Evolutionary conservation across 1,140 invertebrate species (phyloP).

Genomic region (Trachelipus rathkii): DNA sequence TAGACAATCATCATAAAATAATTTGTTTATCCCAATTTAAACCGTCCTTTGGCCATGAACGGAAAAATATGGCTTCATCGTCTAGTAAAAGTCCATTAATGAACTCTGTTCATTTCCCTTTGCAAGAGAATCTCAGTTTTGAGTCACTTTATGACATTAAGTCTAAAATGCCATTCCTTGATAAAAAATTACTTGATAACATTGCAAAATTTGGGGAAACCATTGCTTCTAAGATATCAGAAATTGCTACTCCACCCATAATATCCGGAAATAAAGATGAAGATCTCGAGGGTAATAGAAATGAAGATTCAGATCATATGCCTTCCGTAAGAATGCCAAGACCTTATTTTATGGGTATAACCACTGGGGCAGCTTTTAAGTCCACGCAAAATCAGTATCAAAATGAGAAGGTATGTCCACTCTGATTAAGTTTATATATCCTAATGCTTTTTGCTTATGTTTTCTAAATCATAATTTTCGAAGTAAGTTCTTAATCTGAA

Average conservation of each 20-base stretch:
- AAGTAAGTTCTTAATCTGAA: too few species aligned
- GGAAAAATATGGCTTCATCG: background rate
- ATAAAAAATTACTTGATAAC: constrained; percentile 23
- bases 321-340: background rate
- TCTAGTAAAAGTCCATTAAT: background rate
- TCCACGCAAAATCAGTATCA: background rate
- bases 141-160: constrained; percentile 24
- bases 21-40: constrained; percentile 23
- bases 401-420: background rate
- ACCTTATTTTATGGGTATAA: background rate
- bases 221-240: constrained; percentile 27
- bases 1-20: constrained; percentile 26
- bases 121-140: constrained; percentile 1
- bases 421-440: too few species aligned
- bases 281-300: background rate
- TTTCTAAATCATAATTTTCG: too few species aligned
- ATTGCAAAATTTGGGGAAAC: constrained; percentile 26
- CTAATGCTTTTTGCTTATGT: too few species aligned
- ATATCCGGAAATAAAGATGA: constrained; percentile 21
- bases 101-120: background rate
- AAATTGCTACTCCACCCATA: constrained; percentile 23
- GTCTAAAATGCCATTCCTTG: constrained; percentile 4
- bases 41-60: constrained; percentile 20
- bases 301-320: background rate
- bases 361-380: background rate